phyloP scores from a whole-genome alignment of 2,888 invertebrate genomes.

The Cephus spinipes region DNA sequence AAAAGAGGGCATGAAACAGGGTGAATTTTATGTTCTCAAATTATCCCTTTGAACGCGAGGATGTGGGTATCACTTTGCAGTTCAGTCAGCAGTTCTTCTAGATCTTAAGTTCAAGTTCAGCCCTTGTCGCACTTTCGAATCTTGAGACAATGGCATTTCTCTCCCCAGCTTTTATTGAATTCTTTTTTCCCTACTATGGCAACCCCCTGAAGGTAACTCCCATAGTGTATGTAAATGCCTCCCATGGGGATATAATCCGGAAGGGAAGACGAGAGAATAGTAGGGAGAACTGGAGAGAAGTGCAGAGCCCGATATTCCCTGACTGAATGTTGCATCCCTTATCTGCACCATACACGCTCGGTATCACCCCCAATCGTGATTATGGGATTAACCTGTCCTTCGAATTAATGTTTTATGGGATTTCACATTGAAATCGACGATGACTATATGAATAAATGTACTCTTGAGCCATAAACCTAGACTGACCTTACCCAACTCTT shows the following conservation, averaged over 20 bases:
- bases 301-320: background rate
- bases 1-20: background rate
- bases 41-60: background rate
- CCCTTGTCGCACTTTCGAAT: slow-evolving; percentile 26
- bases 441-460: background rate
- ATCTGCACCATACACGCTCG: slow-evolving; percentile 38
- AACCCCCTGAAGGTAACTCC: slow-evolving; percentile 14
- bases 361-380: slow-evolving; percentile 40
- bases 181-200: slow-evolving; percentile 42
- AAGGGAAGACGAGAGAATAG: slow-evolving; percentile 37
- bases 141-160: slow-evolving; percentile 51
- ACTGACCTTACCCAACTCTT: background rate
- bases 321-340: slow-evolving; percentile 30
- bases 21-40: background rate
- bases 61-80: background rate
- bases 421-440: background rate
- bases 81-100: background rate
- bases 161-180: slow-evolving; percentile 51
- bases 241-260: slow-evolving; percentile 51
- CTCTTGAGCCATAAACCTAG: background rate
- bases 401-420: slow-evolving; percentile 22
- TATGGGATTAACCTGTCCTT: slow-evolving; percentile 19
- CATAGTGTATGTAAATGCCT: slow-evolving; percentile 55
- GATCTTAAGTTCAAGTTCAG: background rate
- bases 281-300: slow-evolving; percentile 30